Evolutionary conservation across 2,888 invertebrate genomes (phyloP), one percentile per base, ranked within the genome.

Genomic region (Thera britannica): DNA sequence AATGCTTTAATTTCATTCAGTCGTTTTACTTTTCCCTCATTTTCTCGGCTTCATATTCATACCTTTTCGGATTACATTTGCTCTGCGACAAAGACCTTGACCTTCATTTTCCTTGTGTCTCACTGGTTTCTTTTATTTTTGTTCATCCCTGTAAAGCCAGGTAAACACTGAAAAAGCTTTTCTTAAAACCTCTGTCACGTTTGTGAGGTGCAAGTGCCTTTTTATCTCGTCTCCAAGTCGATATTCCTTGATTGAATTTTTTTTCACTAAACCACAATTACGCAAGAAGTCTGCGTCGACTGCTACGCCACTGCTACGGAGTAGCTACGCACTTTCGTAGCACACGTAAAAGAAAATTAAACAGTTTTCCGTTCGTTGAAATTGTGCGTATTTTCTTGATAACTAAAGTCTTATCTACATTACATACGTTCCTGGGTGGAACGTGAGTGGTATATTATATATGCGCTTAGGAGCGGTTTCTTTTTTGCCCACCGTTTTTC

Each of bases 31-130:
- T 56, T 12, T 38, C 12, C 23, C 12, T 44, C 34, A 46, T 23
- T 8, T 44, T 12, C 44, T 46, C 9, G 7, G 46, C 44, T 58
- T 35, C 36, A 41, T 34, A 34, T 46, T 46, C 36, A 58, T 58
- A 48, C 48, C 48, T 58, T 48, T 58, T 49, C 38, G 38, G 38
- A 55, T 54, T 11, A 61, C 34, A 44, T 62, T 23, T 44, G 44
- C 46, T 62, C 57, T 48, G 48, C 49, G 62, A 62, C 36, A 48
- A 12, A 56, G 23, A 23, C 62, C 56, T 56, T 62, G 62, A 62
- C 56, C n/a, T 35, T 56, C 8, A 3, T 46, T 2, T 8, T 48
- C 36, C 34, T 56, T 62, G 52, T 54, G 54, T 49, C 6, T 35
- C 56, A 55, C n/a, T 48, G 35, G 36, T 48, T 58, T 4, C n/a